A percentile compares a stretch with the other conserved stretches of the same genome.
Evolutionary conservation across 1,140 invertebrate genomes (phyloP).

Genomic region (Tetragonula clypearis): DNA sequence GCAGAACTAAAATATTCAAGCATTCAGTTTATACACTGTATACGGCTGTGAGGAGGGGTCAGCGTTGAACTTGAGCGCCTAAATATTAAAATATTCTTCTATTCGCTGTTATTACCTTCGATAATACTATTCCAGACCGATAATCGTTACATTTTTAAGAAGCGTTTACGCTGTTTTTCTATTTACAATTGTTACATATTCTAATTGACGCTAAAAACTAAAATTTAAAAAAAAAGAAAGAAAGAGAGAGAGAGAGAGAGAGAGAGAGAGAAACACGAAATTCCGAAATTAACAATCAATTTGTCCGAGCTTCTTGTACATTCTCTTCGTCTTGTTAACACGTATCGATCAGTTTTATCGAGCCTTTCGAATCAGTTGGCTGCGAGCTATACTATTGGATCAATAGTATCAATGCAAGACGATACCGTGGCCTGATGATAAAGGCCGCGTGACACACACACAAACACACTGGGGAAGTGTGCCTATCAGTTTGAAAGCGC

Average conservation of each 20-base stretch:
- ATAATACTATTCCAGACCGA: not conserved
- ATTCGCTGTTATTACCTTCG: conserved; percentile 4
- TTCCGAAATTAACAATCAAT: not conserved
- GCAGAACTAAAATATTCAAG: conserved; percentile 29
- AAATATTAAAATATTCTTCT: conserved; percentile 22
- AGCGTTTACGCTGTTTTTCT: not conserved
- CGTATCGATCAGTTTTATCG: not conserved
- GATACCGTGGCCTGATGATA: not conserved
- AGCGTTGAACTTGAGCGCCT: not conserved
- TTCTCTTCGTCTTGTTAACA: not conserved
- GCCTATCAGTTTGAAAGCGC: not conserved
- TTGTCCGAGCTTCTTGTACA: not conserved
- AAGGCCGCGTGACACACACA: not conserved
- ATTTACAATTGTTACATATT: not conserved
- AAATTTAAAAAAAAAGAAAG: not conserved
- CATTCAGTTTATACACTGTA: not conserved
- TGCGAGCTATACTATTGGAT: not conserved
- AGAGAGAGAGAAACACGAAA: not conserved
- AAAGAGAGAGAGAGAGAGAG: no score
- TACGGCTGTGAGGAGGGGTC: conserved; percentile 29
- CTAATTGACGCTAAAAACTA: not conserved
- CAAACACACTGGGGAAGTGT: not conserved
- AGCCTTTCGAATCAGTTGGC: not conserved
- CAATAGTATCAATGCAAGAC: conserved; percentile 3
- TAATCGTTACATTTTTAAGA: not conserved